Evolutionary conservation across 2,888 invertebrate species (phyloP).

Genomic region (Neoascia interrupta): DNA sequence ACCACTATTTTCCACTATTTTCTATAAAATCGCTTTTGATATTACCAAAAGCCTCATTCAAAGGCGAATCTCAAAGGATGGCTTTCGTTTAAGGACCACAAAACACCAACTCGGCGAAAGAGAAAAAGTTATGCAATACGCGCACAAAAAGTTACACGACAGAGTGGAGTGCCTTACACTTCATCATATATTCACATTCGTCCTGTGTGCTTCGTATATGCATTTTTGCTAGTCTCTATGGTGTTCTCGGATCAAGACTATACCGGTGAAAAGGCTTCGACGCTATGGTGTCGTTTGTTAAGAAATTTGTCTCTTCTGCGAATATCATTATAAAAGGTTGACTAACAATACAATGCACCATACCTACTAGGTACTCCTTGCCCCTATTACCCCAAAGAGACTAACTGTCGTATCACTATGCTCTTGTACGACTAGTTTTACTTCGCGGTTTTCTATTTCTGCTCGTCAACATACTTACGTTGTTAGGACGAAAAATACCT

Average conservation of each 20-base stretch:
- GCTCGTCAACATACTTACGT: too few relatives aligned
- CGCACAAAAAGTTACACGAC: slow-evolving; percentile 10
- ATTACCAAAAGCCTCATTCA: slow-evolving; percentile 7
- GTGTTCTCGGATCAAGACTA: too few relatives aligned
- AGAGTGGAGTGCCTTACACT: too few relatives aligned
- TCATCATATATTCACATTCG: too few relatives aligned
- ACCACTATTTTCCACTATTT: too few relatives aligned
- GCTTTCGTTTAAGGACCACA: slow-evolving; percentile 30
- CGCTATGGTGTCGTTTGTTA: slow-evolving; percentile 53
- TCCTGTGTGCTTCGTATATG: not conserved
- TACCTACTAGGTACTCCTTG: too few relatives aligned
- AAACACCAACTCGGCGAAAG: slow-evolving; percentile 21
- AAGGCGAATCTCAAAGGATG: slow-evolving; percentile 39
- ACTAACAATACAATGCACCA: slow-evolving; percentile 38
- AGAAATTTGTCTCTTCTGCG: slow-evolving; percentile 61
- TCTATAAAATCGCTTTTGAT: too few relatives aligned
- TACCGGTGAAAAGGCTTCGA: slow-evolving; percentile 2
- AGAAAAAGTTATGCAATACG: slow-evolving; percentile 10
- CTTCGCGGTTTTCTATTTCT: slow-evolving; percentile 61
- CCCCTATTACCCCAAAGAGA: not conserved
- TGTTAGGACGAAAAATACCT: slow-evolving; percentile 54
- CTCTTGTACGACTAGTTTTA: too few relatives aligned
- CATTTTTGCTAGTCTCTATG: not conserved
- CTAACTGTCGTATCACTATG: slow-evolving; percentile 5
- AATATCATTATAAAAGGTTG: slow-evolving; percentile 58